Base-by-base conservation (phyloP, 2,888 invertebrate species). In the Perizoma affinitatum region DNA sequence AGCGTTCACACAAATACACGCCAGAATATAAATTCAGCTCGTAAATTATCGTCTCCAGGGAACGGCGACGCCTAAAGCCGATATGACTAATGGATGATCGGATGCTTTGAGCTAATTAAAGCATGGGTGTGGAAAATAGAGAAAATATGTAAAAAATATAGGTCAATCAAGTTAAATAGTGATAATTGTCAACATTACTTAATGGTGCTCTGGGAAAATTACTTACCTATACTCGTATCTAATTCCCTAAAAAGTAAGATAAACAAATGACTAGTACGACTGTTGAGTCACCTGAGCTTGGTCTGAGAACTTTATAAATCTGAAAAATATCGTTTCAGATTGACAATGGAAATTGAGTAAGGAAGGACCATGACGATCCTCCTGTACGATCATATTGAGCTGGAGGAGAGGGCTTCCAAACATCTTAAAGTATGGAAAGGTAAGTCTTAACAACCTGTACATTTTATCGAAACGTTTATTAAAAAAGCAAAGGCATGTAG, bases 391-490 rank as follows among this genome's bases (percentile, higher is more conserved):
- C 80, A 83, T 66, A 79, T 76, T 48, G 85, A 88, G 56, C 67
- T 92, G 60, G 85, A 91, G 63, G 91, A 91, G 72, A 76, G 83
- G 51, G 76, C 86, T 35, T 82, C 88, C 5, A 84, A 73, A 63
- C 79, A 85, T 59, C 84, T 90, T 6, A 85, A 74, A 60, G 78
- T 72, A 49, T 92, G 91, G 91, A 91, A 91, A 88, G 90, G 91
- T 90, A 75, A 66, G 22, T 22, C 22, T 22, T 3, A 22, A 22
- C 22, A 22, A 22, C 22, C 22, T 22, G 22, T 3, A 22, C 22
- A 22, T 22, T 22, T 22, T 22, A 22, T 22, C 22, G 22, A 22
- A 22, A 22, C 22, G 22, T 3, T 22, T 22, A 22, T 22, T 22
- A 22, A 22, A 22, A 22, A 22, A 22, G n/a, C n/a, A n/a, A n/a